Base-by-base conservation (phyloP, 1,140 invertebrate genomes). In the Sycophila sp. region DNA sequence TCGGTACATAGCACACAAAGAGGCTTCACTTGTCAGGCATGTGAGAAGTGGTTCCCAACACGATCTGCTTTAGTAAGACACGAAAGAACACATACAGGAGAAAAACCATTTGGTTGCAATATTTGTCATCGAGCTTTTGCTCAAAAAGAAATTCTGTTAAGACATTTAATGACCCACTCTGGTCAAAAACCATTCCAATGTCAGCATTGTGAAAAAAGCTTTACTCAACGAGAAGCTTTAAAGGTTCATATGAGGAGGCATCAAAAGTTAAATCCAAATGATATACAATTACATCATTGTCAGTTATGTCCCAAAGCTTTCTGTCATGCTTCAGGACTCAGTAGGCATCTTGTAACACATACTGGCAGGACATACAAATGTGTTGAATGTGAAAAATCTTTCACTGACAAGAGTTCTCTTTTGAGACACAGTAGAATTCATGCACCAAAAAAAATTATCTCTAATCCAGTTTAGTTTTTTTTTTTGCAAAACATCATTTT, bases 121-220 rank as follows among this genome's bases (percentile, higher is more conserved):
- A 86, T 89, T 32, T 96, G 94, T 80, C 87, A 88, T 8, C 89
- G 91, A 24, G 86, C 89, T 30, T 96, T 95, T 79, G 90, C 93
- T 1, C 91, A 94, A 80, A 90, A 92, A 59, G 93, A 94, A 80
- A 93, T 95, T 73, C 87, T 96, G 15, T 88, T 92, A 30, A 89
- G 94, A 0, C 95, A 97, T 83, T 88, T 94, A 73, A 91, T 94
- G 80, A 93, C 92, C n/a, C 95, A 97, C 77, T 93, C 92, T 1
- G 94, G 95, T 65, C 89, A 92, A 73, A 93, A 94, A 78, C 95
- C 94, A 0, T 94, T 92, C 83, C 89, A 90, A 76, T 96, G 94
- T 80, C 87, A 89, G 40, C 88, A 90, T 71, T 96, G 95, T 78
- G 84, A 88, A 0, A 92, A 94, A 75, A 90, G 90, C 55, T 93